phyloP scores from a whole-genome alignment of 2,888 invertebrate species.

The Pegoplata infirma region DNA sequence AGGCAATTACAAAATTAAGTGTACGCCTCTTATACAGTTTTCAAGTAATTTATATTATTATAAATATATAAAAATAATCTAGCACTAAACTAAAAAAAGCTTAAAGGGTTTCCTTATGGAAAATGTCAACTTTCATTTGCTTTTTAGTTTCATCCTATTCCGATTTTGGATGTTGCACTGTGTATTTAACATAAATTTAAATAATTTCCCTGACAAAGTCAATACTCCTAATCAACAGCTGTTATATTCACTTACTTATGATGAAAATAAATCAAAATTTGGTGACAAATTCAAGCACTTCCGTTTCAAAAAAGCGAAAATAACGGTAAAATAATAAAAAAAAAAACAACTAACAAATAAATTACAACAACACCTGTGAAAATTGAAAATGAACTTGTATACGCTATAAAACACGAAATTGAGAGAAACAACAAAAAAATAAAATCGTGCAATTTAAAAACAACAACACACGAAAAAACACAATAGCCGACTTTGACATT shows the following conservation, averaged over 20 bases:
- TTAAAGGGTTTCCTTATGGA: too few species aligned
- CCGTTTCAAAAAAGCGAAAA: conserved; percentile 1
- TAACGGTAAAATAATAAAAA: not conserved
- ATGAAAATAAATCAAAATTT: conserved; percentile 1
- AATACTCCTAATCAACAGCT: not conserved
- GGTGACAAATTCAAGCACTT: conserved; percentile 8
- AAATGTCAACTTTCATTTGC: too few species aligned
- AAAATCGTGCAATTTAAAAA: not conserved
- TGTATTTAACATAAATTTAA: too few species aligned
- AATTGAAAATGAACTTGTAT: not conserved
- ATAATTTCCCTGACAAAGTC: not conserved
- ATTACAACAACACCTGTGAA: not conserved
- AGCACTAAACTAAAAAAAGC: too few species aligned
- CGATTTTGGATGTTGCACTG: too few species aligned
- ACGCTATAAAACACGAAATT: not conserved
- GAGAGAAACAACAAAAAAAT: not conserved
- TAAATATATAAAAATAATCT: too few species aligned
- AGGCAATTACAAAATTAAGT: too few species aligned
- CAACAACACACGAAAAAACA: conserved; percentile 7
- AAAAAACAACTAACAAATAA: not conserved
- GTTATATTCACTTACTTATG: not conserved
- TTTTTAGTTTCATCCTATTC: too few species aligned
- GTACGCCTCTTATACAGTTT: too few species aligned
- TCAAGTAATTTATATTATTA: too few species aligned
- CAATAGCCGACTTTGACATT: conserved; percentile 65